Evolutionary conservation across 2,113 vertebrate genomes (phyloP).

Genomic region (Chaetops frenatus): DNA sequence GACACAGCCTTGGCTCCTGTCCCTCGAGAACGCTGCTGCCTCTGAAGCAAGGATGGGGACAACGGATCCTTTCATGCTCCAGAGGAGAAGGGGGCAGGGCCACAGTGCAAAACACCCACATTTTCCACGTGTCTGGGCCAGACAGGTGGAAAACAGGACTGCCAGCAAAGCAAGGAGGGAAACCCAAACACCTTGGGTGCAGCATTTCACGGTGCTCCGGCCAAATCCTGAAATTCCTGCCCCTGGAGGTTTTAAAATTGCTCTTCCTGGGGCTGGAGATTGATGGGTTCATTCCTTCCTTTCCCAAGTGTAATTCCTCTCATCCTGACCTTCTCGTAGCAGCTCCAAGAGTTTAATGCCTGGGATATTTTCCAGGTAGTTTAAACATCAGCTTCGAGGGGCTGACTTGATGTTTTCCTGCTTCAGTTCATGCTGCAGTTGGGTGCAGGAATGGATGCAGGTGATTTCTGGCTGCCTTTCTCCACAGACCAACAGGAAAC

Average conservation of each 20-base stretch:
- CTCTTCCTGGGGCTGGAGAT: background rate
- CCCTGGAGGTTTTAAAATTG: background rate
- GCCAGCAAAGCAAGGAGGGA: background rate
- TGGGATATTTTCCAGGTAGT: background rate
- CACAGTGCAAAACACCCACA: background rate
- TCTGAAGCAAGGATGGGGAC: background rate
- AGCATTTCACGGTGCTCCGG: background rate
- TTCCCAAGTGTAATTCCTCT: background rate
- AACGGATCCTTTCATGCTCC: background rate
- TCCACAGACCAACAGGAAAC: background rate
- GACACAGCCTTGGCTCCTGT: background rate
- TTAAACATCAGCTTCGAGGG: background rate
- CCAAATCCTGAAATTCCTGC: background rate
- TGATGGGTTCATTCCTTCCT: background rate
- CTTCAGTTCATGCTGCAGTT: background rate
- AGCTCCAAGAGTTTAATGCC: background rate
- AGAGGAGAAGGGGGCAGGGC: background rate
- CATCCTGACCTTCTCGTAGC: background rate
- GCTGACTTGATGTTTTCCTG: background rate
- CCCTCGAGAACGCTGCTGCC: background rate
- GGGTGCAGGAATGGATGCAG: background rate
- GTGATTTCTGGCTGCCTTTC: background rate
- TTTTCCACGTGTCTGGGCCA: background rate
- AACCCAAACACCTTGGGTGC: background rate
- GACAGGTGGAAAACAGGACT: background rate